Conservation (phyloP, 2,113 vertebrate genomes). For the Trogon melanurus region DNA sequence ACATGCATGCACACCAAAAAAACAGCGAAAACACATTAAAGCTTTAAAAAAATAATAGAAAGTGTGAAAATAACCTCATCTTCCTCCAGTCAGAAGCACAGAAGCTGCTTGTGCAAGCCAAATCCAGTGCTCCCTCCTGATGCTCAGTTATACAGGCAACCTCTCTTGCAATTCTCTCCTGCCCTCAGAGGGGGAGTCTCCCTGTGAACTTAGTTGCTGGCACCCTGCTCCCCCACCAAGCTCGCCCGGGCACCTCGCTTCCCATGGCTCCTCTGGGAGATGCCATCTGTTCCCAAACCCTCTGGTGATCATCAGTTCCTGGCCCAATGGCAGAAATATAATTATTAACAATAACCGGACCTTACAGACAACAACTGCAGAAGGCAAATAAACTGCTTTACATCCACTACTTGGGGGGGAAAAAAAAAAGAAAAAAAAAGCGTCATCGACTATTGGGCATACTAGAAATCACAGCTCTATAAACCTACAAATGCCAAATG, state of each 20-base stretch:
- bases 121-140: not conserved
- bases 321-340: not conserved
- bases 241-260: accelerated
- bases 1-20: not conserved
- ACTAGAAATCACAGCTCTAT: not conserved
- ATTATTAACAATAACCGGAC: not conserved
- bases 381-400: not conserved
- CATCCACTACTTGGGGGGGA: not conserved
- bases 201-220: not conserved
- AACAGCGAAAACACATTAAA: not conserved
- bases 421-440: not conserved
- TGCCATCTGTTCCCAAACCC: not conserved
- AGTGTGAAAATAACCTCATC: not conserved
- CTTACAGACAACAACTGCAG: not conserved
- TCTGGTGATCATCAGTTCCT: not conserved
- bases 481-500: not conserved
- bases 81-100: not conserved
- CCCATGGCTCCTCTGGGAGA: not conserved
- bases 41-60: not conserved
- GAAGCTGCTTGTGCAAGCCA: not conserved
- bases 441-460: not conserved
- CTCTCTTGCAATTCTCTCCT: not conserved
- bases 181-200: not conserved
- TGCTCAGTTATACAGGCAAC: not conserved
- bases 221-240: not conserved